Percentiles rank a stretch among this genome's conserved stretches.
Conservation (phyloP, 2,888 invertebrate species). For the Meloe dianella region DNA sequence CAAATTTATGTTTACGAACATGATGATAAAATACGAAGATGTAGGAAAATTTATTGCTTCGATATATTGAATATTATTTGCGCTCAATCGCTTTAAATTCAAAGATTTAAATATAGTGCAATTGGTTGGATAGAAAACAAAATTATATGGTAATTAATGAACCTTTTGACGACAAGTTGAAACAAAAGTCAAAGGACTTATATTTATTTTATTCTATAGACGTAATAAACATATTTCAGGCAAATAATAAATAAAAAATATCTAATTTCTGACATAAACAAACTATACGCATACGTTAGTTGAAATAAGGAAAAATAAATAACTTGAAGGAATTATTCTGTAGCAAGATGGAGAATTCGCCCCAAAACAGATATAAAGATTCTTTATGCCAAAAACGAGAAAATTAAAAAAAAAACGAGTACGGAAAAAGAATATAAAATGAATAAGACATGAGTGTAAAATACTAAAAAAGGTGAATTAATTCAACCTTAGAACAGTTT, state of each 20-base stretch:
- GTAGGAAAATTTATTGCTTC: not conserved
- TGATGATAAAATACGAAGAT: not conserved
- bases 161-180: not conserved
- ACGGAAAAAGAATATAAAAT: not conserved
- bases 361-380: not conserved
- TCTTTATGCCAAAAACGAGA: not conserved
- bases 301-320: not conserved
- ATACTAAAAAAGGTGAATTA: not conserved
- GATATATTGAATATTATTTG: not conserved
- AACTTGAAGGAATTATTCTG: not conserved
- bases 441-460: not conserved
- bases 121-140: not conserved
- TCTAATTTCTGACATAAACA: too few relatives aligned
- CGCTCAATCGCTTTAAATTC: not conserved
- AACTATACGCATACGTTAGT: not conserved
- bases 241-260: too few relatives aligned
- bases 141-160: not conserved
- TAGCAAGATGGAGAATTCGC: not conserved
- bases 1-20: too few relatives aligned
- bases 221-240: too few relatives aligned
- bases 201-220: too few relatives aligned
- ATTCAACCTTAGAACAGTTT: not conserved
- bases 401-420: not conserved
- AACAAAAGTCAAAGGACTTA: too few relatives aligned
- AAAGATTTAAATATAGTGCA: not conserved